Base-by-base conservation (phyloP, 2,888 invertebrate genomes). In the Liposcelis brunnea region DNA sequence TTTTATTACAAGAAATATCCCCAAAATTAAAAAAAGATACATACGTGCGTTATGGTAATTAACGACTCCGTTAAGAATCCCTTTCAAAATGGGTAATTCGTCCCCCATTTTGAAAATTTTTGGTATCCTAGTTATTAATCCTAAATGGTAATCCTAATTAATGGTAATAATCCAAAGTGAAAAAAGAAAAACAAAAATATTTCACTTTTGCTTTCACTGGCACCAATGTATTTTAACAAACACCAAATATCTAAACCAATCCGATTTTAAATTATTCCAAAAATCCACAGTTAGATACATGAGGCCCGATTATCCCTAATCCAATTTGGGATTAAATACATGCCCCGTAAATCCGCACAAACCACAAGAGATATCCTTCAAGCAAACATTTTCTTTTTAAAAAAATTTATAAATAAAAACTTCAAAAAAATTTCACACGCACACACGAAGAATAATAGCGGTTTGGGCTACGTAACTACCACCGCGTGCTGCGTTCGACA, bases 41-140 rank as follows among this genome's bases (percentile, higher is more conserved):
- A 68, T 85, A 87, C 87, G 86, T 73, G 86, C 86, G 76, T 87
- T 86, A 67, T 86, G 86, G 67, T 86, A 86, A 67, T 84, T 80
- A 64, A 85, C 83, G 61, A 81, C 84, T 62, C 87, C 86, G 64
- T 87, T 86, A 57, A 87, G 75, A 67, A 87, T 87, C 61, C 85
- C 84, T 67, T 87, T 87, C 53, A 87, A 75, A 61, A 87, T 87
- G 58, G 87, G 86, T 67, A 86, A 72, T 71, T 87, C 85, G 73
- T 87, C 85, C 63, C 77, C 80, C 85, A 86, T 85, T 69, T 71
- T 72, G 44, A 45, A n/a, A n/a, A n/a, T n/a, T n/a, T n/a, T 18
- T 16, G 2, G n/a, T 16, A 15, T 35, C 8, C 10, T 19, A 2
- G 18, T 2, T 11, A 1, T 26, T 32, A 18, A 19, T 32, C 3